Evolutionary conservation across 2,888 invertebrate species (phyloP).

Genomic region (Sarcophaga variegata): DNA sequence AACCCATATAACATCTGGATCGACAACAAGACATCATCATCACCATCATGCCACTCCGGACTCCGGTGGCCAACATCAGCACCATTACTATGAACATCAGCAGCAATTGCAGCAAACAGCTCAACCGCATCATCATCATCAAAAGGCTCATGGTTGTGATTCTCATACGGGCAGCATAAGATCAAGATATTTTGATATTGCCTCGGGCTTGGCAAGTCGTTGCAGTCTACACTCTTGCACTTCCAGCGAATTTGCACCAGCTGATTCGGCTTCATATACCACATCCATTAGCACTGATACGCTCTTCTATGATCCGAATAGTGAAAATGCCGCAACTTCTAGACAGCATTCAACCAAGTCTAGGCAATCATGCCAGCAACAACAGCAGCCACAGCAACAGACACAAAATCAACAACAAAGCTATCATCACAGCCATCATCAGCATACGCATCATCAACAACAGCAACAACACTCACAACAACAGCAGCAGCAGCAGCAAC

Average conservation of each 20-base stretch:
- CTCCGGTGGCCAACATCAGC: slow-evolving; percentile 65
- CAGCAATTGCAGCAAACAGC: slow-evolving; percentile 76
- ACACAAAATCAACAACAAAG: slow-evolving; percentile 79
- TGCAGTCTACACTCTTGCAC: slow-evolving; percentile 92
- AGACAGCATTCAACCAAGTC: slow-evolving; percentile 85
- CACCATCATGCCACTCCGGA: slow-evolving; percentile 71
- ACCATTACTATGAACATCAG: slow-evolving; percentile 72
- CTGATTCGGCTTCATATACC: slow-evolving; percentile 90
- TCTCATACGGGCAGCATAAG: slow-evolving; percentile 79
- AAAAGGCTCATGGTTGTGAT: slow-evolving; percentile 80
- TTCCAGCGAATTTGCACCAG: slow-evolving; percentile 87
- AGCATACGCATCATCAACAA: slow-evolving; percentile 75
- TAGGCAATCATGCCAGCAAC: slow-evolving; percentile 83
- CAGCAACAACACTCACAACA: slow-evolving; percentile 81
- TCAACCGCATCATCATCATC: slow-evolving; percentile 76
- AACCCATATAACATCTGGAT: slow-evolving; percentile 75
- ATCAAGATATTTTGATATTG: slow-evolving; percentile 86
- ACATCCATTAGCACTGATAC: slow-evolving; percentile 94
- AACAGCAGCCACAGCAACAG: slow-evolving; percentile 80
- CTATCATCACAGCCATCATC: slow-evolving; percentile 82
- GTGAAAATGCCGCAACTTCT: slow-evolving; percentile 76
- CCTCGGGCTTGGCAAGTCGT: slow-evolving; percentile 88
- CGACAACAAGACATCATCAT: slow-evolving; percentile 72
- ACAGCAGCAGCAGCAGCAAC: slow-evolving; percentile 80
- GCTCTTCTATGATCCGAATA: slow-evolving; percentile 89